Base-by-base conservation (phyloP, 2,888 invertebrate genomes). In the Ichneumoninae sp. region DNA sequence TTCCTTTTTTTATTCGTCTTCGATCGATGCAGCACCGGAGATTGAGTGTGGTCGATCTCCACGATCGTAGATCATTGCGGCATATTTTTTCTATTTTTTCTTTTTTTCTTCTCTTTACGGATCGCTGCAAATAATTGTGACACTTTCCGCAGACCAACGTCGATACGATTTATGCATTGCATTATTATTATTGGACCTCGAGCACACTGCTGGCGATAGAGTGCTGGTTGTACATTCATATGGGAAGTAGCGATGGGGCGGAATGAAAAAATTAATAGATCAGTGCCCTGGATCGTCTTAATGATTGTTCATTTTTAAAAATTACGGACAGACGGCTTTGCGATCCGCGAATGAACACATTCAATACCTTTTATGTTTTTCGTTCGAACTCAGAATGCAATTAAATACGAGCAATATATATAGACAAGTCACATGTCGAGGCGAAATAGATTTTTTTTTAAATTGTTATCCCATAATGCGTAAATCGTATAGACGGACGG, bases 31-130 rank as follows among this genome's bases (percentile, higher is more conserved):
- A 8, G 44, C 54, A 22, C 8, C 19, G 22, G 30, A 26, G 13
- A 30, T 69, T 16, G 5, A 50, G 47, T 50, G 50, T 16, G 69
- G 69, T 69, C 13, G 69, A 69, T 47, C 13, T 47, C 69, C 0
- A 22, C 26, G 47, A 44, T 68, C 54, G 54, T 19, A 19, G 22
- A 54, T 54, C 54, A 8, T 22, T 54, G 19, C 7, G 5, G 19
- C 19, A 66, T 16, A 30, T 70, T 52, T n/a, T 70, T 52, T 33
- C 10, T 52, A 1, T 13, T 19, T 44, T 8, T 36, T 44, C 30
- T 57, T 57, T 44, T 57, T 57, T 52, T 19, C 8, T 19, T 3
- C 1, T 6, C 16, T 71, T 71, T 10, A 6, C n/a, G 13, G 36
- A 68, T 7, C 44, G 13, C 22, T 10, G 40, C 40, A n/a, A 22